These are phyloP conservation scores for Alethe diademata DNA, from an alignment of 2,113 vertebrate species.

Conservation along the genomic window DNA sequence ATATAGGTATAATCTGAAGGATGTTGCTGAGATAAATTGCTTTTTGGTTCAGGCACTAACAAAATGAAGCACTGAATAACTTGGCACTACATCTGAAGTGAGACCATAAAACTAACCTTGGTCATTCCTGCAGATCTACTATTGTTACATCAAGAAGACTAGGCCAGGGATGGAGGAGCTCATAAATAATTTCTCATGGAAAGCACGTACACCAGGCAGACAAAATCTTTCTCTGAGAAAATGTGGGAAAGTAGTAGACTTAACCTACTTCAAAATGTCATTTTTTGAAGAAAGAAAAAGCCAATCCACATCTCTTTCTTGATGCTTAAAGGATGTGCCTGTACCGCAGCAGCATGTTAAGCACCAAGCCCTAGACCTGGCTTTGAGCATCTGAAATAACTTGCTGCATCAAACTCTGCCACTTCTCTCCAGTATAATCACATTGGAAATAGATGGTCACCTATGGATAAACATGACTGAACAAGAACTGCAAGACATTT, in stretches of 20 bases:
- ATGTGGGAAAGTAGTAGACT: conserved; percentile 60
- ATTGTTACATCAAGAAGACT: conserved; percentile 46
- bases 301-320: conserved; percentile 24
- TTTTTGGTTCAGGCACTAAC: conserved; percentile 58
- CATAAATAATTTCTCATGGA: conserved; percentile 66
- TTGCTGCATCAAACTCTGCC: background rate
- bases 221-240: conserved; percentile 57
- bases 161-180: conserved; percentile 37
- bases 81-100: conserved; percentile 43
- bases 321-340: conserved; percentile 39
- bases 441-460: background rate
- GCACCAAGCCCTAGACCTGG: background rate
- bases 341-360: conserved; percentile 31
- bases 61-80: conserved; percentile 55
- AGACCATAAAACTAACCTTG: conserved; percentile 63
- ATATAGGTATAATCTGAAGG: conserved; percentile 51
- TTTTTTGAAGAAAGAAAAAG: conserved; percentile 39
- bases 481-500: background rate
- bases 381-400: background rate
- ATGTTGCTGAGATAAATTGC: conserved; percentile 52
- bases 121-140: conserved; percentile 63
- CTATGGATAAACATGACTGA: background rate
- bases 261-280: conserved; percentile 66
- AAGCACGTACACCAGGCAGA: conserved; percentile 54
- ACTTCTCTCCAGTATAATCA: background rate